Conservation (phyloP, 2,113 vertebrate genomes). For the Rhodinocichla rosea region DNA sequence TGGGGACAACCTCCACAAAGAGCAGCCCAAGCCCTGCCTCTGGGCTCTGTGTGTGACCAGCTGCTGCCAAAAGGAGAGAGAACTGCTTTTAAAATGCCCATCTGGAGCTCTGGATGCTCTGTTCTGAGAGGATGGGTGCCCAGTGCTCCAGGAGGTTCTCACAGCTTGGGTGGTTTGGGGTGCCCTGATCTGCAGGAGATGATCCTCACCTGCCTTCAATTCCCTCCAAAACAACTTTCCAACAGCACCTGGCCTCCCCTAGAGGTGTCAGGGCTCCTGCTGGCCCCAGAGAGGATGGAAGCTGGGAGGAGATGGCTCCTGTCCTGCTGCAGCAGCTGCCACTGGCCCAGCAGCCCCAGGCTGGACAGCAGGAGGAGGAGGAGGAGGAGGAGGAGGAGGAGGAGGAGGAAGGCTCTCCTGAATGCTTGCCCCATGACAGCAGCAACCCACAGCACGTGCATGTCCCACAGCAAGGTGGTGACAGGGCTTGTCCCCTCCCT, state of each 20-base stretch:
- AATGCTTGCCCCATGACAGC: neutral
- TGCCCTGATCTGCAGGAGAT: neutral
- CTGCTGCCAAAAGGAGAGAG: neutral
- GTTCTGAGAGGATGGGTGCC: rapidly evolving
- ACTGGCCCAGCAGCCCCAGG: neutral
- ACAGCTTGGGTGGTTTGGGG: neutral
- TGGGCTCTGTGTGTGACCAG: rapidly evolving
- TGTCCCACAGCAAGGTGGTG: neutral
- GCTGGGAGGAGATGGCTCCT: neutral
- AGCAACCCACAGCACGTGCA: neutral
- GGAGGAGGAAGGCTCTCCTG: neutral
- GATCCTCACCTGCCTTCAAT: neutral
- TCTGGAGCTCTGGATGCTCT: neutral
- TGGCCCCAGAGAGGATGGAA: neutral
- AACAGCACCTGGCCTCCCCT: neutral
- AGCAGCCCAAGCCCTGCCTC: neutral
- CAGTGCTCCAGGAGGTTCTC: neutral
- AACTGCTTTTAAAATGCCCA: neutral
- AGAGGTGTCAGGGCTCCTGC: neutral
- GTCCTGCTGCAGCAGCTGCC: neutral
- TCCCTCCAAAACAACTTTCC: neutral
- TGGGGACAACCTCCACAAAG: neutral
- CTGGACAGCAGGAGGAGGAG: neutral
- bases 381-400: neutral
- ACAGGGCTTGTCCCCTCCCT: too few relatives aligned